Evolutionary conservation across 53 echinoderm and acorn worm species (phyloP).

Genomic region (Temnopleurus reevesii): DNA sequence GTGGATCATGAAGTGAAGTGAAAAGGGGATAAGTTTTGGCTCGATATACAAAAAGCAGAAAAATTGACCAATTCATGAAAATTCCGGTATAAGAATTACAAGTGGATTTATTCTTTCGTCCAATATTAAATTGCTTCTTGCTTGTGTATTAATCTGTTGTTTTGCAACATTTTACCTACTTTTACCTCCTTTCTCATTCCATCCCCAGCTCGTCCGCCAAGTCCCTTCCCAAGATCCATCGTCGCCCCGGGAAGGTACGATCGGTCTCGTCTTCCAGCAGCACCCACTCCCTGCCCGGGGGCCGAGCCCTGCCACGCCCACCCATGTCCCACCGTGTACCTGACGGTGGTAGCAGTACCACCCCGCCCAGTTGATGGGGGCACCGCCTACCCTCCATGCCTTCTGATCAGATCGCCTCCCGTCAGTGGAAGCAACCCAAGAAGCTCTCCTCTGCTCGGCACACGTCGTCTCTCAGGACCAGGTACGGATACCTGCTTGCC

Average conservation of each 20-base stretch:
- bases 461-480: constrained; percentile 16
- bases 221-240: constrained; percentile 86
- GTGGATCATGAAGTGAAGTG: no score
- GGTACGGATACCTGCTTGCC: constrained; percentile 5
- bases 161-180: no score
- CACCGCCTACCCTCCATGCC: constrained; percentile 68
- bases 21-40: no score
- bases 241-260: constrained; percentile 68
- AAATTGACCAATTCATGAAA: no score
- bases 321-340: constrained; percentile 62
- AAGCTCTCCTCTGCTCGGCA: background rate
- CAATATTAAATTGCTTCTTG: background rate
- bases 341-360: constrained; percentile 57
- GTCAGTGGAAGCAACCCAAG: constrained; percentile 8
- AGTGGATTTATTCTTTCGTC: background rate
- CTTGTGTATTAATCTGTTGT: no score
- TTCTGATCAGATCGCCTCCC: background rate
- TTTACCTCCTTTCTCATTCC: background rate
- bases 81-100: no score
- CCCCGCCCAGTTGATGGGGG: constrained; percentile 76
- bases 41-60: no score
- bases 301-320: constrained; percentile 67
- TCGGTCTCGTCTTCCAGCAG: constrained; percentile 76
- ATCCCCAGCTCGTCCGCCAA: constrained; percentile 75
- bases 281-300: constrained; percentile 44